phyloP scores from a whole-genome alignment of 2,113 vertebrate species.

The Dermatemys mawii region DNA sequence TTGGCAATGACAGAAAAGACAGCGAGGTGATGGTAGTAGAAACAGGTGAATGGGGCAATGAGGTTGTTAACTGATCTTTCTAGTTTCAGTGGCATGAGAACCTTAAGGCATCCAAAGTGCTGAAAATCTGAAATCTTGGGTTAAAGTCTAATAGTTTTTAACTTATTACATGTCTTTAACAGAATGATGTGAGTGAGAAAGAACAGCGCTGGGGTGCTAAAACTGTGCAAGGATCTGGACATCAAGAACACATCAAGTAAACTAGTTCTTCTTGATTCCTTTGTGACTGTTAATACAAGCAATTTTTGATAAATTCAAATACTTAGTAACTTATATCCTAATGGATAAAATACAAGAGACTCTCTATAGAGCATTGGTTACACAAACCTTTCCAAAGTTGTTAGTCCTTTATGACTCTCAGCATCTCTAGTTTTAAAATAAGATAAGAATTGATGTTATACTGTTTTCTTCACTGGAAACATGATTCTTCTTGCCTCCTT shows the following conservation, averaged over 20 bases:
- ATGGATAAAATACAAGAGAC: conserved; percentile 39
- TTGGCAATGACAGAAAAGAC: neutral
- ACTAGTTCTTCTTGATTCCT: conserved; percentile 39
- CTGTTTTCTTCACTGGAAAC: neutral
- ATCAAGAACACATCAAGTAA: conserved; percentile 97
- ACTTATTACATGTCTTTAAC: neutral
- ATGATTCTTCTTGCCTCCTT: neutral
- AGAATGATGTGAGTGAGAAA: conserved; percentile 97
- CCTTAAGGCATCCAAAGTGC: neutral
- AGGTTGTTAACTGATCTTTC: neutral
- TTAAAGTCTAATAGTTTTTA: neutral
- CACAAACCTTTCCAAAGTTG: neutral
- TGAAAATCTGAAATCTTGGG: neutral
- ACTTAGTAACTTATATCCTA: neutral
- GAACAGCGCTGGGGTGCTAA: conserved; percentile 98
- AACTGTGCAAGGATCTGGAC: conserved; percentile 93
- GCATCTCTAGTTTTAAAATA: neutral
- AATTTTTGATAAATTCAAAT: neutral
- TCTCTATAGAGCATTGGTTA: conserved; percentile 15
- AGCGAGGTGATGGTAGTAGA: neutral
- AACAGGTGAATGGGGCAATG: neutral
- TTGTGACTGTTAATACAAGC: neutral
- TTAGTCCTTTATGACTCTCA: neutral
- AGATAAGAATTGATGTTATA: neutral
- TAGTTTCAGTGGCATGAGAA: accelerated